phyloP scores from a whole-genome alignment of 2,797 vertebrate genomes.

The Gallinago nigripennis region DNA sequence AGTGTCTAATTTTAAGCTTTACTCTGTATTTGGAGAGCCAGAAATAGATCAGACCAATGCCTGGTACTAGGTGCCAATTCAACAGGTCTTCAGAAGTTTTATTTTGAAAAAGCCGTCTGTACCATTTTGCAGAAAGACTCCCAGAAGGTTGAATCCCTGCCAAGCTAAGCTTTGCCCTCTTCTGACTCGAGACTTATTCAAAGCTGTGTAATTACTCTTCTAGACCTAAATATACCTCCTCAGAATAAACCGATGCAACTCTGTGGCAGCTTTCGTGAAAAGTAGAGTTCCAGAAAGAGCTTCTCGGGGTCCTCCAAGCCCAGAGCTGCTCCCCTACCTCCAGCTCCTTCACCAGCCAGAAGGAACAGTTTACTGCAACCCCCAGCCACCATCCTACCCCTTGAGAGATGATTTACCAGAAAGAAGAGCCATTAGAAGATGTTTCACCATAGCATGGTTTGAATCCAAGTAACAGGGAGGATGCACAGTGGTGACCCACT shows the following conservation, averaged over 20 bases:
- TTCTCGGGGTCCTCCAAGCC: not conserved
- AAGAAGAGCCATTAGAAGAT: not conserved
- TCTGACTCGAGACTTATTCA: constrained; percentile 38
- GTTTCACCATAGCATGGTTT: not conserved
- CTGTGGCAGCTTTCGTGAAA: not conserved
- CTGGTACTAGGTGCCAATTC: not conserved
- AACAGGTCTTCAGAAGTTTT: not conserved
- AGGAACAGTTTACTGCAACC: not conserved
- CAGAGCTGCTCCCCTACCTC: not conserved
- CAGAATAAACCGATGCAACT: not conserved
- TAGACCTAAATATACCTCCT: constrained; percentile 43
- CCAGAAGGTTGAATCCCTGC: constrained; percentile 19
- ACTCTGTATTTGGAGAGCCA: constrained; percentile 11
- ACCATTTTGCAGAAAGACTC: not conserved
- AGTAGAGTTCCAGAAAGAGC: not conserved
- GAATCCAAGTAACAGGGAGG: rapidly evolving
- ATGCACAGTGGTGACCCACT: not conserved
- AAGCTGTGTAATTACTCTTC: constrained; percentile 47
- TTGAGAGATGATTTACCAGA: not conserved
- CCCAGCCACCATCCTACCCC: not conserved
- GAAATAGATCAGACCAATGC: constrained; percentile 27
- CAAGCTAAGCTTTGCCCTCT: constrained; percentile 41
- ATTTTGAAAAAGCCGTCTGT: constrained; percentile 4
- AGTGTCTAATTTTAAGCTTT: constrained; percentile 33
- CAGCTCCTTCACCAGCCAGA: not conserved